Percentiles rank a stretch among this genome's conserved stretches.
These are phyloP conservation scores for Gryllus longicercus DNA, from an alignment of 2,888 invertebrate genomes.

Conservation along the genomic window DNA sequence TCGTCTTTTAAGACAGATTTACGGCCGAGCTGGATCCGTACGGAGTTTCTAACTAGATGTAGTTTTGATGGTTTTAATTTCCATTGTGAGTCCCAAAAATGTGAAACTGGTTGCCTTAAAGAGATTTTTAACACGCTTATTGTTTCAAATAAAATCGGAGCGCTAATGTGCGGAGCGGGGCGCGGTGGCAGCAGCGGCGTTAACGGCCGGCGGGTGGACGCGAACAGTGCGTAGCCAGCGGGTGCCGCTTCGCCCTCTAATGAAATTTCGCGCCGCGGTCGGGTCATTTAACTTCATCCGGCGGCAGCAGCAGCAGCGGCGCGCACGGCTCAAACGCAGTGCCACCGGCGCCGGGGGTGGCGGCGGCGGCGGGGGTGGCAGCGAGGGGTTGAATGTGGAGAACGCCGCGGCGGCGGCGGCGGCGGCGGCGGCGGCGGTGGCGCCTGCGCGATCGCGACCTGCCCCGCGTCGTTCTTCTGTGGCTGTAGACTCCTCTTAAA, in stretches of 20 bases:
- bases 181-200: neutral
- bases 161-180: neutral
- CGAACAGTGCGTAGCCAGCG: neutral
- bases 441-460: no score
- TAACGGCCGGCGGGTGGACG: neutral
- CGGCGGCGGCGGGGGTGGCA: neutral
- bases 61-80: no score
- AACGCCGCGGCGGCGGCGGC: no score
- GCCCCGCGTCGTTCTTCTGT: no score
- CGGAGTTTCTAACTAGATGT: no score
- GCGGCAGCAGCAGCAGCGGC: neutral
- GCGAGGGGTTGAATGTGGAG: neutral
- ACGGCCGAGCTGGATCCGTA: no score
- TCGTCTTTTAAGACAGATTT: no score
- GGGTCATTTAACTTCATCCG: constrained; percentile 6
- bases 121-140: neutral
- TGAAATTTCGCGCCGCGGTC: constrained; percentile 9
- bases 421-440: no score
- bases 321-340: neutral
- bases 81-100: no score
- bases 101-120: no score
- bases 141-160: neutral
- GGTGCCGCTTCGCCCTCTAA: neutral
- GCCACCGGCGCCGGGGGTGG: neutral
- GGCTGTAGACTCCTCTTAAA: no score